A percentile compares a stretch with the other conserved stretches of the same genome.
phyloP scores from a whole-genome alignment of 2,888 invertebrate species.

The Ormia ochracea region DNA sequence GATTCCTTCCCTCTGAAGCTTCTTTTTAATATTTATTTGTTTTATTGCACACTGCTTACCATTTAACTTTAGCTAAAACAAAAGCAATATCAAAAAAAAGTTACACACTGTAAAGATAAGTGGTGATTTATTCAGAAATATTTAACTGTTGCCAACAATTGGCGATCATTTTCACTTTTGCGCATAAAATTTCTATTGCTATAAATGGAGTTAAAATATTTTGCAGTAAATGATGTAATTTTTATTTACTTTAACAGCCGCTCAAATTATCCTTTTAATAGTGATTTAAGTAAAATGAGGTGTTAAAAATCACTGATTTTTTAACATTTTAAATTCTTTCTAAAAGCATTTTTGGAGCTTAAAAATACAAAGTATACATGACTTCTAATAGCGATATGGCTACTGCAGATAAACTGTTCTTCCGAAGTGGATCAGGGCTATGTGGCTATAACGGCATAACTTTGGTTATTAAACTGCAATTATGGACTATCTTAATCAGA shows the following conservation, averaged over 20 bases:
- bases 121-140: slow-evolving; percentile 39
- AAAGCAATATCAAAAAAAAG: slow-evolving; percentile 17
- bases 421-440: too few relatives aligned
- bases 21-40: background rate
- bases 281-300: too few relatives aligned
- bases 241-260: background rate
- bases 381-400: too few relatives aligned
- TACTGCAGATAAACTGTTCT: too few relatives aligned
- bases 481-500: too few relatives aligned
- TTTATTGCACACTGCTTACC: slow-evolving; percentile 7
- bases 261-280: too few relatives aligned
- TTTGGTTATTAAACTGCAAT: too few relatives aligned
- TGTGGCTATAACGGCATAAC: too few relatives aligned
- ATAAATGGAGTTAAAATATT: background rate
- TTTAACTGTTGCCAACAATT: slow-evolving; percentile 35
- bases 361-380: too few relatives aligned
- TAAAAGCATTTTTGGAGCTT: too few relatives aligned
- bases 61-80: background rate
- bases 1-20: slow-evolving; percentile 2
- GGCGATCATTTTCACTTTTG: slow-evolving; percentile 50
- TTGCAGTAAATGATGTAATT: slow-evolving; percentile 10
- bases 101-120: slow-evolving; percentile 13
- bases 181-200: background rate
- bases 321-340: too few relatives aligned
- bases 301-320: too few relatives aligned